Percentiles rank a stretch among this genome's conserved stretches.
phyloP scores from a whole-genome alignment of 2,888 invertebrate species.

The Ectemnius lituratus region DNA sequence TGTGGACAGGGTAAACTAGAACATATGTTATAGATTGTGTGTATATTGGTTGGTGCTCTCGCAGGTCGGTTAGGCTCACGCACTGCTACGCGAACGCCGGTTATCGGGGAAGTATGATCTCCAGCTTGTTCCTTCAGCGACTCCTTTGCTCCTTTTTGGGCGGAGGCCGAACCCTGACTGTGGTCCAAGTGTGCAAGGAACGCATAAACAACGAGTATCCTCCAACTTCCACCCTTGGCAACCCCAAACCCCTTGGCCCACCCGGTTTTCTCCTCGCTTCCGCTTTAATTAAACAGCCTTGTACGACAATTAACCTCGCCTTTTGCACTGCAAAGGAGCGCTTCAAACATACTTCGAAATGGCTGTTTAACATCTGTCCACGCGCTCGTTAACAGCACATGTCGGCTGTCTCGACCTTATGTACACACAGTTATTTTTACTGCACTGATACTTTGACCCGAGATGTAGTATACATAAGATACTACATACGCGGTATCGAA shows the following conservation, averaged over 20 bases:
- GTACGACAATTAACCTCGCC: no score
- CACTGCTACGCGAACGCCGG: constrained; percentile 70
- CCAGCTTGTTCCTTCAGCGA: constrained; percentile 56
- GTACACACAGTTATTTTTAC: not conserved
- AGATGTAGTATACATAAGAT: no score
- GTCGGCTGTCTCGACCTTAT: no score
- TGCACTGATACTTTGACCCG: not conserved
- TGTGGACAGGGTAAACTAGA: no score
- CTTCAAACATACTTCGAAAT: no score
- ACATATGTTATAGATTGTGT: no score
- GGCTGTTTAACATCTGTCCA: no score
- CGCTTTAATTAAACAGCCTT: no score
- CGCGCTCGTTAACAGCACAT: no score
- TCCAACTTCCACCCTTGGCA: constrained; percentile 23
- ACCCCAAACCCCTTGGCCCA: not conserved
- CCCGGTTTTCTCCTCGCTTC: not conserved
- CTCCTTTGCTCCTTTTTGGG: constrained; percentile 67
- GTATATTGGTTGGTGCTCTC: constrained; percentile 15
- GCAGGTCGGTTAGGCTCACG: constrained; percentile 67
- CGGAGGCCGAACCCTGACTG: constrained; percentile 64
- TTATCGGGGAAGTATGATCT: constrained; percentile 74
- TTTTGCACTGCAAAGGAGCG: no score
- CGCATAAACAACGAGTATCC: constrained; percentile 66
- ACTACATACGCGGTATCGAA: no score
- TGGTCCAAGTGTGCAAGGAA: constrained; percentile 72